phyloP scores from a whole-genome alignment of 2,113 vertebrate species.

The Xiphophorus couchianus region DNA sequence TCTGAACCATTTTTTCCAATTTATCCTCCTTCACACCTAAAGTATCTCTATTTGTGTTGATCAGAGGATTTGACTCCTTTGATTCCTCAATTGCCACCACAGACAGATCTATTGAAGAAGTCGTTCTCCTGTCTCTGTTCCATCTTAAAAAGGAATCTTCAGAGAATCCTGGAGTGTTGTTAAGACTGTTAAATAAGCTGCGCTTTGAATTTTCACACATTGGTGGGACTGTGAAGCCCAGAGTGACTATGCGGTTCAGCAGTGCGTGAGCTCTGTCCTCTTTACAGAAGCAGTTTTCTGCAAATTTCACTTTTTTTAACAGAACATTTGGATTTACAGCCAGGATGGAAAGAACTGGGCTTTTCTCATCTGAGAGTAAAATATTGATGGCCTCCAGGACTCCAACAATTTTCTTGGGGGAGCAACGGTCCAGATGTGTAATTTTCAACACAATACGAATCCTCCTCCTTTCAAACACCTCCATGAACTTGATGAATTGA shows the following conservation, averaged over 20 bases:
- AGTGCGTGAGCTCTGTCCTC: constrained; percentile 87
- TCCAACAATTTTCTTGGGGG: constrained; percentile 84
- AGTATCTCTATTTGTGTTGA: too few relatives aligned
- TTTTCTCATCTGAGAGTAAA: constrained; percentile 86
- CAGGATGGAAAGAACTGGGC: constrained; percentile 91
- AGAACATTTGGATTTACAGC: constrained; percentile 91
- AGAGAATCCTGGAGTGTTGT: constrained; percentile 30
- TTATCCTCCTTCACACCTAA: constrained; percentile 50
- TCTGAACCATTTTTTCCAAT: constrained; percentile 45
- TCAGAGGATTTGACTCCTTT: constrained; percentile 33
- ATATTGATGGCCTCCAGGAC: constrained; percentile 93
- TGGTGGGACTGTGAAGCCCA: constrained; percentile 90
- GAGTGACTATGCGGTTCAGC: constrained; percentile 87
- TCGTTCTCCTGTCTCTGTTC: background rate
- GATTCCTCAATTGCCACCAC: constrained; percentile 12
- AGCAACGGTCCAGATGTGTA: constrained; percentile 88
- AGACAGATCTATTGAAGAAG: constrained; percentile 1
- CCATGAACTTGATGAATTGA: constrained; percentile 88
- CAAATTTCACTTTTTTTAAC: constrained; percentile 86
- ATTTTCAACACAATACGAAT: constrained; percentile 90
- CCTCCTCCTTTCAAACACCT: constrained; percentile 87
- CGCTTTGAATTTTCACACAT: constrained; percentile 81
- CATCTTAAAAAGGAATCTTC: background rate
- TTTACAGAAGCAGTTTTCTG: constrained; percentile 80
- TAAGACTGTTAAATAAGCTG: constrained; percentile 79